Evolutionary conservation across 2,888 invertebrate genomes (phyloP).

Genomic region (Diplolepis rosae): DNA sequence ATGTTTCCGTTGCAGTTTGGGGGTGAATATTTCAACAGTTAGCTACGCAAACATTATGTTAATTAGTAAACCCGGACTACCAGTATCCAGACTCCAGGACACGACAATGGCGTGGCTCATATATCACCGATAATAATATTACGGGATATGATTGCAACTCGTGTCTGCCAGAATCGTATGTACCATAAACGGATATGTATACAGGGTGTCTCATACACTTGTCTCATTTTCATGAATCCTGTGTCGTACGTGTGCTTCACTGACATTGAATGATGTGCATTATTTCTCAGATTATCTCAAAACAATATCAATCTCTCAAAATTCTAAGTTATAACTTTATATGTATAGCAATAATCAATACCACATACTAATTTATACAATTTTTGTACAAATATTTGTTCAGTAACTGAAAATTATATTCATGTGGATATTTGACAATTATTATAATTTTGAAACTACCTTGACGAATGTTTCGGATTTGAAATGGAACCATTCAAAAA

Average conservation of each 20-base stretch:
- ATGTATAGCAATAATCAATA: too few relatives aligned
- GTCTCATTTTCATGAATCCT: conserved; percentile 22
- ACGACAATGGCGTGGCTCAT: conserved; percentile 62
- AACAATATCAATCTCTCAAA: neutral
- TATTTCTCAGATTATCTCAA: conserved; percentile 11
- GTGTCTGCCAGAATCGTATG: conserved; percentile 46
- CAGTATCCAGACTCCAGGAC: conserved; percentile 51
- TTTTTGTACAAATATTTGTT: too few relatives aligned
- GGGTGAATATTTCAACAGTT: conserved; percentile 53
- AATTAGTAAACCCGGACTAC: conserved; percentile 54
- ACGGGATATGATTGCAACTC: conserved; percentile 51
- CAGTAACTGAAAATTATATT: too few relatives aligned
- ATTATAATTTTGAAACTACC: too few relatives aligned
- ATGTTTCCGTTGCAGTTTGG: conserved; percentile 15
- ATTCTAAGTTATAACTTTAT: neutral
- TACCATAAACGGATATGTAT: conserved; percentile 44
- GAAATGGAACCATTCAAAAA: too few relatives aligned
- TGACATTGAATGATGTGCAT: conserved; percentile 24
- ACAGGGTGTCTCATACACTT: conserved; percentile 30
- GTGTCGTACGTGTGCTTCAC: neutral
- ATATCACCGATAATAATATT: conserved; percentile 56
- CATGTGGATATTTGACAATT: too few relatives aligned
- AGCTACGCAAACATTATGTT: conserved; percentile 57
- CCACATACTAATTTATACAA: too few relatives aligned
- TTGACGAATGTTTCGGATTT: too few relatives aligned